Evolutionary conservation across 2,113 vertebrate genomes (phyloP), one percentile per base, ranked within the genome.

Genomic region (Megaceryle torquata): DNA sequence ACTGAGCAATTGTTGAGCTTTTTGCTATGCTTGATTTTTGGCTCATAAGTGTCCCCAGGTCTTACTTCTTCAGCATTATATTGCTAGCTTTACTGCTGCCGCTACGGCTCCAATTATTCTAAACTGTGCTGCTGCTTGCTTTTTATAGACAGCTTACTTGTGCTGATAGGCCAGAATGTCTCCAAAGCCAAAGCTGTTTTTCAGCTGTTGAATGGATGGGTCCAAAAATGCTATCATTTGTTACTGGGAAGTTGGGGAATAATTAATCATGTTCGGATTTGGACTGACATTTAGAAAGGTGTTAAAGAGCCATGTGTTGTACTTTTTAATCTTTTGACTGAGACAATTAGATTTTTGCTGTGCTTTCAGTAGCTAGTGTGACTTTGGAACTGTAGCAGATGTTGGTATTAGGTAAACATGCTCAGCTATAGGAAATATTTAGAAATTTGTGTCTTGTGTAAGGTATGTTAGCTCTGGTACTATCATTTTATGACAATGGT

Each of bases 251-350:
- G 25, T 54, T 94, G 68, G 88, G 64, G 96, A 95, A 88, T 89
- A 95, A 91, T 94, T 89, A 94, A 94, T 85, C 69, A 74, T 61
- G 43, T 64, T 96, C 60, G 84, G 59, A 14, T 63, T 89, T 94
- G 60, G 64, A 64, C 29, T 92, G 87, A 51, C 43, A 50, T 83
- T 61, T 93, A 53, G 84, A 37, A 92, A 88, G 70, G 61, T 56
- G 25, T 50, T 77, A 54, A 37, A 82, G 41, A 71, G 64, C 37
- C 14, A 29, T 8, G 26, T 60, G n/a, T 44, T 64, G 39, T 67
- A 20, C 68, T 77, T 59, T 87, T 78, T 71, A 22, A 79, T 43
- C 15, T 91, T 82, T 89, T 77, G 16, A 51, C 26, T 20, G 39
- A 93, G 26, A 24, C 6, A 6, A 35, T 60, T 75, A 8, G n/a